Conservation (phyloP, 2,113 vertebrate genomes). For the Melanotaenia duboulayi region DNA sequence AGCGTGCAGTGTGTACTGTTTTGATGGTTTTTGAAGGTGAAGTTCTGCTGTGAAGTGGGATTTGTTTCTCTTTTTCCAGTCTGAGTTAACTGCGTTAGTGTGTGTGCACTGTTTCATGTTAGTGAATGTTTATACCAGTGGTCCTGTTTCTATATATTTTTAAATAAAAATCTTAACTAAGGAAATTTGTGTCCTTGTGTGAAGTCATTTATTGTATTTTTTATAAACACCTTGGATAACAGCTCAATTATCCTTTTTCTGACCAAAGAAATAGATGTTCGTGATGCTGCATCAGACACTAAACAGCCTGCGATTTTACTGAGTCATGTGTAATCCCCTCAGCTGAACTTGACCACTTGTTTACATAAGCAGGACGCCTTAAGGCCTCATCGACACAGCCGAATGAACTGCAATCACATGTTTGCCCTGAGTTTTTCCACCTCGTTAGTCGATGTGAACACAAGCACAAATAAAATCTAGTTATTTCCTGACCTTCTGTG, state of each 20-base stretch:
- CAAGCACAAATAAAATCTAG: not conserved
- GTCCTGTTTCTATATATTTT: conserved; percentile 70
- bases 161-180: conserved; percentile 67
- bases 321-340: conserved; percentile 13
- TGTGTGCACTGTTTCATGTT: conserved; percentile 16
- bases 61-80: conserved; percentile 17
- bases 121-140: conserved; percentile 44
- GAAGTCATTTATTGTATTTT: no score
- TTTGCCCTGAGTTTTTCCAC: not conserved
- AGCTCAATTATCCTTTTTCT: no score
- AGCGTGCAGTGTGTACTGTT: conserved; percentile 1
- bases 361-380: not conserved
- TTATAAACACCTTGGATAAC: not conserved
- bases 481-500: not conserved
- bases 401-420: conserved; percentile 8
- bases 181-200: no score
- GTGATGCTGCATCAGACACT: not conserved
- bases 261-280: not conserved
- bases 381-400: conserved; percentile 5
- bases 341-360: conserved; percentile 1
- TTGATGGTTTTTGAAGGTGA: conserved; percentile 23
- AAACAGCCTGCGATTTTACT: not conserved
- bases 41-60: conserved; percentile 45
- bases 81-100: conserved; percentile 29
- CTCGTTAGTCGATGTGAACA: not conserved